Conservation (phyloP, 2,113 vertebrate species). For the Odontesthes bonariensis region DNA sequence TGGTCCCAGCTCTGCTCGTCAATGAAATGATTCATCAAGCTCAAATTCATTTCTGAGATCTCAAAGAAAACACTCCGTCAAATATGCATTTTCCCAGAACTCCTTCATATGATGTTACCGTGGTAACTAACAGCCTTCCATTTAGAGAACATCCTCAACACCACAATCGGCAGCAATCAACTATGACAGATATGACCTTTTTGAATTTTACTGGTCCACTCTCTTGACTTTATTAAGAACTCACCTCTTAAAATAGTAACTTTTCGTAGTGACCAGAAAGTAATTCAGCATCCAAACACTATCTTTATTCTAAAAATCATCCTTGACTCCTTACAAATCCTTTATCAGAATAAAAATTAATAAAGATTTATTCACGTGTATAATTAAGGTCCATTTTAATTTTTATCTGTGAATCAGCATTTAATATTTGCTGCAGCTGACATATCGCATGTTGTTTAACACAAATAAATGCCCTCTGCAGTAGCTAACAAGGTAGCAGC, state of each 20-base stretch:
- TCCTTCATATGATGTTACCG: constrained; percentile 27
- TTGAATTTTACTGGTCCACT: not conserved
- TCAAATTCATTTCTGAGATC: not conserved
- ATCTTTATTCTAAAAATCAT: not conserved
- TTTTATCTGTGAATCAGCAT: too few species aligned
- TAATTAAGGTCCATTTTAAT: too few species aligned
- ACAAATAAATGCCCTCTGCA: too few species aligned
- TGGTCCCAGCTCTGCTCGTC: not conserved
- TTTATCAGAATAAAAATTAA: not conserved
- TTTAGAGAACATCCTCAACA: constrained; percentile 10
- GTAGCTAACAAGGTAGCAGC: too few species aligned
- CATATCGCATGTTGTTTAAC: too few species aligned
- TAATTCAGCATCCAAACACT: not conserved
- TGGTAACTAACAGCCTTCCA: constrained; percentile 25
- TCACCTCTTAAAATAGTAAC: not conserved
- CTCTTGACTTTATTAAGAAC: not conserved
- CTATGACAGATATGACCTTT: constrained; percentile 12
- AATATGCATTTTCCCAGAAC: not conserved
- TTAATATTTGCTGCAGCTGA: too few species aligned
- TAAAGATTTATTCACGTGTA: too few species aligned
- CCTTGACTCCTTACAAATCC: not conserved
- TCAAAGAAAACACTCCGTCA: constrained; percentile 1
- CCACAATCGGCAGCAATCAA: constrained; percentile 25
- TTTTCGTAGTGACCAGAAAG: not conserved
- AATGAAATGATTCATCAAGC: not conserved